These are phyloP conservation scores for Tursiops truncatus DNA, from an alignment of 2,113 vertebrate species.

Conservation along the genomic window DNA sequence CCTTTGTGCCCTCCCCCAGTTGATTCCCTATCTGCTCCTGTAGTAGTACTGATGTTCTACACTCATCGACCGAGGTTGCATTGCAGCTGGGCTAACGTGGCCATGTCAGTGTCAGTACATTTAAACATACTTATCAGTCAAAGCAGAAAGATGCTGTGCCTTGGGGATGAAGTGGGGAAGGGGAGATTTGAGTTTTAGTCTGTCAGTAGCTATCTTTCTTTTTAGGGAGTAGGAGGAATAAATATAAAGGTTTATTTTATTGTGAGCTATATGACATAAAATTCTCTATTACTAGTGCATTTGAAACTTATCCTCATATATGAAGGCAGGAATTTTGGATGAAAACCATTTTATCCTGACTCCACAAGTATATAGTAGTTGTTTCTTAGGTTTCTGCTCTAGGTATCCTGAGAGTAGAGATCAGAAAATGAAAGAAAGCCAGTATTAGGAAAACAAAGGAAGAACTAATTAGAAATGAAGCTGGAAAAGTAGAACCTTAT, in stretches of 20 bases:
- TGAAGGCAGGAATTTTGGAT: neutral
- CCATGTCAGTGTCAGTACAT: slow-evolving; percentile 82
- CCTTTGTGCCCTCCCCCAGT: fast-evolving
- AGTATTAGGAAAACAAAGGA: neutral
- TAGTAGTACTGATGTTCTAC: slow-evolving; percentile 83
- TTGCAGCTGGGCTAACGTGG: slow-evolving; percentile 79
- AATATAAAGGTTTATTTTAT: slow-evolving; percentile 37
- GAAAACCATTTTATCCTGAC: neutral
- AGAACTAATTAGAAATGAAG: slow-evolving; percentile 19
- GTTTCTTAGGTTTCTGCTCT: neutral
- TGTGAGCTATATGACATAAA: slow-evolving; percentile 24
- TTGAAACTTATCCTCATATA: neutral
- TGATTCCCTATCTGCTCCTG: slow-evolving; percentile 83
- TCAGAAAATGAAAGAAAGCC: slow-evolving; percentile 12
- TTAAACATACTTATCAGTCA: neutral
- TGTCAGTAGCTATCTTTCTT: neutral
- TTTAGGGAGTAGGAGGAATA: neutral
- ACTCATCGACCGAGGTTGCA: slow-evolving; percentile 27
- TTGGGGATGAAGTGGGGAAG: neutral
- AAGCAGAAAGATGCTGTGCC: slow-evolving; percentile 21
- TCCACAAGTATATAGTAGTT: neutral
- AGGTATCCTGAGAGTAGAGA: neutral
- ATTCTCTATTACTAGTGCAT: neutral
- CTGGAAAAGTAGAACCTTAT: slow-evolving; percentile 9
- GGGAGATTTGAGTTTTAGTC: slow-evolving; percentile 16